Base-by-base conservation (phyloP, 2,797 vertebrate species). In the Sebastes itinus region DNA sequence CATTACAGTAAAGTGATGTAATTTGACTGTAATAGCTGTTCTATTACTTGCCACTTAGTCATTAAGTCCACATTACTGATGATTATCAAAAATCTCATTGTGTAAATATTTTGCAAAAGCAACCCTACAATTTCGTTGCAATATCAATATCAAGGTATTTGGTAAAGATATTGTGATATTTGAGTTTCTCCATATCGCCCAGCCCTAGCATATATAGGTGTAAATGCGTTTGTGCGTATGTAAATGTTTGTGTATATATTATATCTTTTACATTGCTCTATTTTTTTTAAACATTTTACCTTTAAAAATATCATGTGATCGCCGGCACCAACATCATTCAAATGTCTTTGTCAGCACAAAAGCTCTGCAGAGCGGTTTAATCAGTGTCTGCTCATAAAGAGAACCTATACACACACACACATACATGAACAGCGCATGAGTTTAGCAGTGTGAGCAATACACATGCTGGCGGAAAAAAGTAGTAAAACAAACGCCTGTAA, bases 401-500 rank as follows among this genome's bases (percentile, higher is more conserved):
- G 35, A 84, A 75, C 5, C 0, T 13, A 66, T 13, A 22, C 65
- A 33, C 71, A 63, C 54, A 30, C 65, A 33, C 54, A 30, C 76
- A 61, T 25, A 68, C 52, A 33, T 13, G 23, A 38, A 28, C 35
- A 18, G 3, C 27, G 11, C 63, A 42, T 2, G 67, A 70, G 64
- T 88, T 80, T 62, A 82, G 74, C 80, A 63, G 70, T 75, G 83
- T 80, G 87, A 77, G 81, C 72, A 54, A 65, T 85, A 75, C 77
- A 72, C 78, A 85, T 84, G 68, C 82, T 74, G 56, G 82, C 9
- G 90, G 92, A 92, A 94, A 89, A 94, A 91, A 81, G 89, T 35
- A 65, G 84, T 92, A 92, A 93, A 92, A 87, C 61, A 71, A 89
- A 87, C 63, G 54, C 67, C 88, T 59, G 67, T 91, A 91, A 94